These are phyloP conservation scores for Thyatira batis DNA, from an alignment of 2,888 invertebrate species.

Conservation along the genomic window DNA sequence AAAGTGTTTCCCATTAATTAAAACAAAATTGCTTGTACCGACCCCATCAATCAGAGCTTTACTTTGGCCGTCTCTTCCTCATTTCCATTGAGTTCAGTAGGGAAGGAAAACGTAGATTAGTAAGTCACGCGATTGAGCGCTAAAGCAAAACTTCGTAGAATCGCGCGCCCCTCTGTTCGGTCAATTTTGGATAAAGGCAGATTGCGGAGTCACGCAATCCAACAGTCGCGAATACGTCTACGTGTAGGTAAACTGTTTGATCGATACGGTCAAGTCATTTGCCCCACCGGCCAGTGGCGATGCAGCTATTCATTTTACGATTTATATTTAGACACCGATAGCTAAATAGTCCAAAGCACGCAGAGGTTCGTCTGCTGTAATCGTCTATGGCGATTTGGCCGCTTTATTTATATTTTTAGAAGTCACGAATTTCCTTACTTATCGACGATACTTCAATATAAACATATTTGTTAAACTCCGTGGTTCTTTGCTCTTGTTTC, in stretches of 20 bases:
- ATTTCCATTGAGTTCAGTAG: not conserved
- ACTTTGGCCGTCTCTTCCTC: not conserved
- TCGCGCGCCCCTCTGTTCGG: not conserved
- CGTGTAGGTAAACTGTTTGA: constrained; percentile 12
- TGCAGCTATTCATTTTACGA: constrained; percentile 23
- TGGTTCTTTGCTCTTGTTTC: no score
- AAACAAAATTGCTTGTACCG: not conserved
- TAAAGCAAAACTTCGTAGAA: constrained; percentile 1
- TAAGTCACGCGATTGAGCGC: constrained; percentile 1
- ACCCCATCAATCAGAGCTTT: not conserved
- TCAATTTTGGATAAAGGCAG: constrained; percentile 3
- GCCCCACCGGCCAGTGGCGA: constrained; percentile 28
- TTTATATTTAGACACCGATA: constrained; percentile 38
- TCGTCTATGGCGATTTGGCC: not conserved
- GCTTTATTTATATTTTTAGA: not conserved
- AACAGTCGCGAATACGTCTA: not conserved
- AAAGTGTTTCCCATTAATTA: no score
- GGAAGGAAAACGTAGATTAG: not conserved
- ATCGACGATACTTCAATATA: no score
- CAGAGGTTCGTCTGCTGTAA: not conserved
- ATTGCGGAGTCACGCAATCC: constrained; percentile 11
- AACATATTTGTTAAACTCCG: not conserved
- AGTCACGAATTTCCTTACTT: not conserved
- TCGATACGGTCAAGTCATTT: constrained; percentile 44
- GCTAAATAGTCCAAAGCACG: constrained; percentile 2